Base-by-base conservation (phyloP, 2,797 vertebrate species). In the Allobates femoralis region DNA sequence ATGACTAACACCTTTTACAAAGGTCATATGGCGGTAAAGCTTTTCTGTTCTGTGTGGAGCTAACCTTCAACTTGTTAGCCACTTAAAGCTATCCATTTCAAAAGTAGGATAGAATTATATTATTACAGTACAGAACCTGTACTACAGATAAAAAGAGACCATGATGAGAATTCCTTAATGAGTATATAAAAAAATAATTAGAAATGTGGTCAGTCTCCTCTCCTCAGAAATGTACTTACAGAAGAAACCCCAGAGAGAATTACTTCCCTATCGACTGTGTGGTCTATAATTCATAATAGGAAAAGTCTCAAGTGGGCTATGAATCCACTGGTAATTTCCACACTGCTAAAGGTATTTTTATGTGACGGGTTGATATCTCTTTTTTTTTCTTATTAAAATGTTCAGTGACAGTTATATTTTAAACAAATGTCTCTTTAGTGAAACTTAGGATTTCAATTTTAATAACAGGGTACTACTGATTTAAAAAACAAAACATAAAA, bases 181-280 rank as follows among this genome's bases (percentile, higher is more conserved):
- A 86, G 79, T 86, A 86, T 81, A 86, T n/a, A 81, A 86, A 86
- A 86, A 86, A 86, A 81, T 81, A 86, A 86, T 86, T 86, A 86
- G 81, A 86, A 86, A 81, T 86, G 79, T 81, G 67, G 78, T 79
- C 78, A 86, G 67, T 86, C 53, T 86, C 41, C 79, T 81, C 79
- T 81, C 81, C 78, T 86, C 28, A 60, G 66, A 81, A 86, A 86
- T 81, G 71, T 86, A 81, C 85, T 86, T 86, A 86, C 85, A 86
- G 85, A 74, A 81, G 51, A 56, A 56, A 37, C 75, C 79, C 79
- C 30, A 46, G 26, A 76, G 79, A 86, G 58, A 81, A 81, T 86
- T 26, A 62, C 85, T 76, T 67, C 79, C 69, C 85, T 74, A 86
- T 76, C 53, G 71, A 81, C 56, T 66, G 55, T 75, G 46, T 56